Evolutionary conservation across 92 coral and sea anemone genomes (phyloP).

Genomic region (Galaxea fascicularis): DNA sequence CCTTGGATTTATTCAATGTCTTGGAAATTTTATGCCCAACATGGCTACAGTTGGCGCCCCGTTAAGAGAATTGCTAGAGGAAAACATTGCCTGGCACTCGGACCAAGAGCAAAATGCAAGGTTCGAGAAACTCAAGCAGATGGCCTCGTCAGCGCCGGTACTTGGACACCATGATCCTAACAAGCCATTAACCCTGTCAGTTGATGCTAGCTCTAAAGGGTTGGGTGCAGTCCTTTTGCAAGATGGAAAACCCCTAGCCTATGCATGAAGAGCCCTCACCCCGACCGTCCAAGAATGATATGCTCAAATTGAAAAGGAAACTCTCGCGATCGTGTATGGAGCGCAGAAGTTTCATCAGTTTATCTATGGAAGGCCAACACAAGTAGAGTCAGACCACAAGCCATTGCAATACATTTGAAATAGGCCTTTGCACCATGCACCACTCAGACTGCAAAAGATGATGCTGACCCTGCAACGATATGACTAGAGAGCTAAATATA

Average conservation of each 20-base stretch:
- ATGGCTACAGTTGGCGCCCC: conserved; percentile 61
- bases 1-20: conserved; percentile 66
- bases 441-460: too few relatives aligned
- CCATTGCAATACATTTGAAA: conserved; percentile 46
- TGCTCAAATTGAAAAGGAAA: conserved; percentile 57
- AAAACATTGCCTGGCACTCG: conserved; percentile 72
- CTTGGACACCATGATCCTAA: conserved; percentile 64
- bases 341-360: too few relatives aligned
- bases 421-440: conserved; percentile 48
- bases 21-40: conserved; percentile 65
- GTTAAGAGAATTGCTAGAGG: conserved; percentile 51
- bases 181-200: conserved; percentile 50
- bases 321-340: too few relatives aligned
- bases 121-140: conserved; percentile 53
- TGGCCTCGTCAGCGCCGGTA: conserved; percentile 53
- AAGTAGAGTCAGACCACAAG: conserved; percentile 53
- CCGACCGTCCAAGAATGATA: conserved; percentile 40
- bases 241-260: conserved; percentile 61
- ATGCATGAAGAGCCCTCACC: conserved; percentile 68
- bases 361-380: conserved; percentile 29
- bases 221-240: too few relatives aligned
- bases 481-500: conserved; percentile 13
- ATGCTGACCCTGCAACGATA: background rate
- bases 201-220: too few relatives aligned
- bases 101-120: conserved; percentile 47